Base-by-base conservation (phyloP, 1,140 invertebrate genomes). In the Pemphigus obesinymphae region DNA sequence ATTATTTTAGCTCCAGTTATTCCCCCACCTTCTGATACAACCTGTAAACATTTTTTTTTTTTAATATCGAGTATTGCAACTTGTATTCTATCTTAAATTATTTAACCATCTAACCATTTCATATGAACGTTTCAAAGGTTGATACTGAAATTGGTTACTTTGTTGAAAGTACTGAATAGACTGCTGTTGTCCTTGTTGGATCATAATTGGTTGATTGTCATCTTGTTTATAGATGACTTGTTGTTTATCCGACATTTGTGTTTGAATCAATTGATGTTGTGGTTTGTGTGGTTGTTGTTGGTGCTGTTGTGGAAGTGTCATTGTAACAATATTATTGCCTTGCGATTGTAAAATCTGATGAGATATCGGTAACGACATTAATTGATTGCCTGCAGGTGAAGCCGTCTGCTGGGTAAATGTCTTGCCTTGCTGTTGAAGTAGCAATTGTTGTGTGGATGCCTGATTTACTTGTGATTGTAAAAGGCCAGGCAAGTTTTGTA, bases 321-420 rank as follows among this genome's bases (percentile, higher is more conserved):
- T 80, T 80, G 76, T 80, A 61, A 80, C 76, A 31, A 80, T 80
- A n/a, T 55, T 55, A 45, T 80, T 80, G n/a, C 76, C 76, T 80
- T 80, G 76, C 3, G 76, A 61, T 31, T 80, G 76, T n/a, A 80
- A 61, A 61, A 80, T 80, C 8, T 80, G 76, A 61, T 80, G 76
- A 61, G 76, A 80, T 43, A 80, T 61, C 20, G 76, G 76, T 20
- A 80, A 20, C n/a, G 76, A 80, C 76, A 80, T 61, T 43, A 80
- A 61, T 20, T 80, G 76, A 80, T 80, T 80, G 8, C 53, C 37
- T 45, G 34, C 55, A 40, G 50, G 53, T 6, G 53, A n/a, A 29
- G 55, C 23, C 29, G 76, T 63, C 17, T 80, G 76, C 7, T 80
- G 76, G 17, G 76, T 43, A 45, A 80, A 80, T 11, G 76, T 20